A percentile compares a stretch with the other conserved stretches of the same genome.
phyloP scores from a whole-genome alignment of 1,140 invertebrate species.

The Drosophila parabipectinata region DNA sequence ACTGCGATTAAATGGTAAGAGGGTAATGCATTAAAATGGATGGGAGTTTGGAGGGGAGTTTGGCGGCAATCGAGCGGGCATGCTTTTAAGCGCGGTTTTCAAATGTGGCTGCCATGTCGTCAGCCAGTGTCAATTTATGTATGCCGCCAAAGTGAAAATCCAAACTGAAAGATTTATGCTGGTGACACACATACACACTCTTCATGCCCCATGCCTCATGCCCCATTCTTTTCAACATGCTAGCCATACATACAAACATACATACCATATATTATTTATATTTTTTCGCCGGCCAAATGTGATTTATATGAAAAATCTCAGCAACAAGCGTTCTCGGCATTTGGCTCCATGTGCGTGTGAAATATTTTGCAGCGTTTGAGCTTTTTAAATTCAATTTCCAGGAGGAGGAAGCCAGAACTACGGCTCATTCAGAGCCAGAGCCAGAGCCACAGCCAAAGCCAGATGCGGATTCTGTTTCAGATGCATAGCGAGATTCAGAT shows the following conservation, averaged over 20 bases:
- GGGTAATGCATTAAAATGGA: neutral
- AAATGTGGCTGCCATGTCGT: conserved; percentile 60
- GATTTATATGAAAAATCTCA: conserved; percentile 76
- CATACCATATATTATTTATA: conserved; percentile 72
- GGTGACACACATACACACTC: conserved; percentile 26
- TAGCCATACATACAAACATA: conserved; percentile 24
- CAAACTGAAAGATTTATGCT: conserved; percentile 80
- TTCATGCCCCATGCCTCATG: neutral
- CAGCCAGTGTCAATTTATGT: conserved; percentile 81
- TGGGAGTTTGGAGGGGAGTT: neutral
- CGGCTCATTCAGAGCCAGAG: neutral
- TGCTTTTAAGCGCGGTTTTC: conserved; percentile 79
- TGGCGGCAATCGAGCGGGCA: conserved; percentile 13
- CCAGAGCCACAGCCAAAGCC: neutral
- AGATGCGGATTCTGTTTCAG: conserved; percentile 6
- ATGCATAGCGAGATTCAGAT: conserved; percentile 15
- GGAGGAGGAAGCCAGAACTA: conserved; percentile 2
- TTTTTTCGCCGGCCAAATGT: conserved; percentile 66
- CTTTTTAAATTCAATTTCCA: conserved; percentile 75
- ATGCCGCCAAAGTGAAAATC: conserved; percentile 80
- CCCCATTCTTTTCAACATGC: neutral
- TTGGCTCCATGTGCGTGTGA: conserved; percentile 48
- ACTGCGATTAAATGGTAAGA: conserved; percentile 11
- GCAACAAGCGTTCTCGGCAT: conserved; percentile 38
- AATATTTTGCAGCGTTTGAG: conserved; percentile 76